These are phyloP conservation scores for Babyrousa celebensis DNA, from an alignment of 2,797 vertebrate genomes.

Conservation along the genomic window DNA sequence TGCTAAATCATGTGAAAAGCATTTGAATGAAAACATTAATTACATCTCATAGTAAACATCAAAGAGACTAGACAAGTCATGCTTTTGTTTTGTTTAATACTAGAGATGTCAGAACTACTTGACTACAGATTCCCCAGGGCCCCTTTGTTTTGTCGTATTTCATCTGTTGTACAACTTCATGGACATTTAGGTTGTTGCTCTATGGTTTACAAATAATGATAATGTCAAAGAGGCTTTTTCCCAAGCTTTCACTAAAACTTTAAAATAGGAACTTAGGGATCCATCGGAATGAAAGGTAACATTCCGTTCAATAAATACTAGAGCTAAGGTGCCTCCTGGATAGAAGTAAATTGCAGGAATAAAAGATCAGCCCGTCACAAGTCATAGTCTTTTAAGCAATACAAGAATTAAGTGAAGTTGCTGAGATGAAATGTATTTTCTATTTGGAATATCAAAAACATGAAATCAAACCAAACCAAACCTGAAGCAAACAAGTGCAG, in stretches of 20 bases:
- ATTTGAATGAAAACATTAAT: conserved; percentile 85
- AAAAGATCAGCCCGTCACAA: not conserved
- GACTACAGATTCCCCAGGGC: conserved; percentile 63
- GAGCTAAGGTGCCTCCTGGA: not conserved
- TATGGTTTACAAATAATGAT: conserved; percentile 71
- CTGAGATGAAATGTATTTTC: not conserved
- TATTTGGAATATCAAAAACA: not conserved
- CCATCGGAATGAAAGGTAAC: not conserved
- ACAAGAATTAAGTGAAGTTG: not conserved
- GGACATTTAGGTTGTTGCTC: conserved; percentile 62
- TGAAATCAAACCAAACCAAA: not conserved
- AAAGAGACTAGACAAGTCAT: conserved; percentile 72
- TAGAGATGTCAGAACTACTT: conserved; percentile 74
- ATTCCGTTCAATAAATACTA: not conserved
- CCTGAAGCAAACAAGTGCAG: not conserved
- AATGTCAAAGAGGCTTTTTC: not conserved
- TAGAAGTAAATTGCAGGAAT: conserved; percentile 7
- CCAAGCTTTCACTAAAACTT: conserved; percentile 48
- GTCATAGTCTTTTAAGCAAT: not conserved
- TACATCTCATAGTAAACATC: conserved; percentile 81
- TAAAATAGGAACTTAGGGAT: not conserved
- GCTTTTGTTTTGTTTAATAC: conserved; percentile 78
- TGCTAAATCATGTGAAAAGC: conserved; percentile 81
- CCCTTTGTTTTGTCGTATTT: conserved; percentile 71
- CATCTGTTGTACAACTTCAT: conserved; percentile 58